These are phyloP conservation scores for Glomeris maerens DNA, from an alignment of 1,140 invertebrate species.

Conservation along the genomic window DNA sequence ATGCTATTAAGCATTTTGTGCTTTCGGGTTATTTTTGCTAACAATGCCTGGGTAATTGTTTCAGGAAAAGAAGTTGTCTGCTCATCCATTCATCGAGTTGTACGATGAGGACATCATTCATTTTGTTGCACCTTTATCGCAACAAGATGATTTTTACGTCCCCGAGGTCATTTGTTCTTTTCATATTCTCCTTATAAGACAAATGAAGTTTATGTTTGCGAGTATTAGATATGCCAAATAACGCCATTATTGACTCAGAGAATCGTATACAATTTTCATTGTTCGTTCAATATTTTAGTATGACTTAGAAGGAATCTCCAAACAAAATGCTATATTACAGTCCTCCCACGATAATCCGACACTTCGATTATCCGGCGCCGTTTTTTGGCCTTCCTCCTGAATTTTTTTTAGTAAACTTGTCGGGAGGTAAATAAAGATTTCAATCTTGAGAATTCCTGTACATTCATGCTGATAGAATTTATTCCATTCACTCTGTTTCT, in stretches of 20 bases:
- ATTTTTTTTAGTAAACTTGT: too few relatives aligned
- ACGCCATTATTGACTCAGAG: constrained; percentile 12
- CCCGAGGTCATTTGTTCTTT: constrained; percentile 22
- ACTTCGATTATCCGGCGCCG: too few relatives aligned
- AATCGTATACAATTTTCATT: constrained; percentile 6
- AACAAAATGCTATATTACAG: constrained; percentile 4
- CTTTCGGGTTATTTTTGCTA: neutral
- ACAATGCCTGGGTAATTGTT: constrained; percentile 5
- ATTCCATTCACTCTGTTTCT: too few relatives aligned
- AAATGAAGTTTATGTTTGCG: constrained; percentile 10
- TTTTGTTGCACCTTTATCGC: constrained; percentile 33
- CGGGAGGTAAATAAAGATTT: too few relatives aligned
- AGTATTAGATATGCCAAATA: constrained; percentile 13
- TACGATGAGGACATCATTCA: constrained; percentile 30
- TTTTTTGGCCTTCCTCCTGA: too few relatives aligned
- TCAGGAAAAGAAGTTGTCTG: constrained; percentile 32
- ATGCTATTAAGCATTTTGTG: neutral
- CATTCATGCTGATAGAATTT: too few relatives aligned
- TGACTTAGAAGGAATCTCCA: neutral
- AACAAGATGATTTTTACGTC: constrained; percentile 36
- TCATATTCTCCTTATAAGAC: constrained; percentile 20
- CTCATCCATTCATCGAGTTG: constrained; percentile 35
- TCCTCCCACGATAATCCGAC: neutral
- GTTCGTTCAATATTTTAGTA: neutral
- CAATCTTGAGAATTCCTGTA: too few relatives aligned